Conservation (phyloP, 37 sponge, comb jelly and placozoan genomes). For the Mnemiopsis leidyi region DNA sequence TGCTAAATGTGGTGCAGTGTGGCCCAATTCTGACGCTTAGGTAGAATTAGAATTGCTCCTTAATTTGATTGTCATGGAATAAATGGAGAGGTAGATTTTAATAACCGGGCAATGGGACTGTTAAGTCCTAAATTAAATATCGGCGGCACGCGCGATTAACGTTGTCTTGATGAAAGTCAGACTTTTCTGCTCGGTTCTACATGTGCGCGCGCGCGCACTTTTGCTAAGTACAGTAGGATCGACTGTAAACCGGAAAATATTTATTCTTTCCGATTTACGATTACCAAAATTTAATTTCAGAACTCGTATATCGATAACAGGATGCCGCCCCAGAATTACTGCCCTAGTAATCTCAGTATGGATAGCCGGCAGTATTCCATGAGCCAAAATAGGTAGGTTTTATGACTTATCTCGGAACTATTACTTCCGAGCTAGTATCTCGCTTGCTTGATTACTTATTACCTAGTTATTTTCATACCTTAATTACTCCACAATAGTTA, state of each 20-base stretch:
- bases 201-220: conserved; percentile 35
- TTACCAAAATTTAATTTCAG: background rate
- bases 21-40: background rate
- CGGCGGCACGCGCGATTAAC: background rate
- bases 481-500: too few relatives aligned
- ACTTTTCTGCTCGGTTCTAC: conserved; percentile 12
- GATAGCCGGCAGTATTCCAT: conserved; percentile 54
- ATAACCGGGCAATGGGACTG: background rate
- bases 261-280: background rate
- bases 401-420: background rate
- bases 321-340: conserved; percentile 23
- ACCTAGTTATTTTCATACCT: too few relatives aligned
- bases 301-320: conserved; percentile 39
- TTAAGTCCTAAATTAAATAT: background rate
- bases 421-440: too few relatives aligned
- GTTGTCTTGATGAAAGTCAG: background rate
- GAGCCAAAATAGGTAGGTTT: conserved; percentile 37
- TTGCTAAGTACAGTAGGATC: background rate
- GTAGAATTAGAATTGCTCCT: background rate
- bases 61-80: background rate
- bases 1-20: background rate
- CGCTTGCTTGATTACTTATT: background rate
- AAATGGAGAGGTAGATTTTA: background rate
- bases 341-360: conserved; percentile 50
- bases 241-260: background rate